Conservation (phyloP, 2,113 vertebrate genomes). For the Myrmecobius fasciatus region DNA sequence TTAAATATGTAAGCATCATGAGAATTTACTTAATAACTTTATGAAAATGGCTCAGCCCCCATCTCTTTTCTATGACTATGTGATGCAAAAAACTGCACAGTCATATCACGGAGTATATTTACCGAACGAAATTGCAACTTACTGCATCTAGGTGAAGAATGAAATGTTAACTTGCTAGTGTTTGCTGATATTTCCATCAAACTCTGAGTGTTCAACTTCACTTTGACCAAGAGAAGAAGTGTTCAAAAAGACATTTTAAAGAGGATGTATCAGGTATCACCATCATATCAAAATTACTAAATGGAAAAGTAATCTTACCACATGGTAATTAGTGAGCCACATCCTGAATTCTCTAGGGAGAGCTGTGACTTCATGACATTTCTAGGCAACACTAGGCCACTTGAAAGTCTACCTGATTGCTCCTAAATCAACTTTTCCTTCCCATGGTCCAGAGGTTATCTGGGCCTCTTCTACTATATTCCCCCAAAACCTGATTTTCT, state of each 20-base stretch:
- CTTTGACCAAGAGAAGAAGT: not conserved
- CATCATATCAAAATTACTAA: not conserved
- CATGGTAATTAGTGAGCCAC: not conserved
- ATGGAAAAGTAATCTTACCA: not conserved
- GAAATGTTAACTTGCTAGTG: not conserved
- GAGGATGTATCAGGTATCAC: not conserved
- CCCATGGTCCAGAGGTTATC: not conserved
- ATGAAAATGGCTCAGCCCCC: not conserved
- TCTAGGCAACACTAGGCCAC: not conserved
- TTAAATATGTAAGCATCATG: not conserved
- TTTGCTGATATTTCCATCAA: not conserved
- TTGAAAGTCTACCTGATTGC: not conserved
- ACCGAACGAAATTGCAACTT: not conserved
- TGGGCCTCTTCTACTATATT: not conserved
- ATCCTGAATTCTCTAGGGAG: not conserved
- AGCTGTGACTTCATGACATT: not conserved
- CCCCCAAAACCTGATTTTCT: not conserved
- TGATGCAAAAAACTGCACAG: not conserved
- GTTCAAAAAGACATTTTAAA: not conserved
- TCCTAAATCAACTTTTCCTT: not conserved
- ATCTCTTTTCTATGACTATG: not conserved
- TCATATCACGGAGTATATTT: not conserved
- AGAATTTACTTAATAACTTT: not conserved
- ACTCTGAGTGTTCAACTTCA: not conserved
- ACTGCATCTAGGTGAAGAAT: not conserved